Evolutionary conservation across 2,888 invertebrate genomes (phyloP), one percentile per base, ranked within the genome.

Genomic region (Agrenia bidenticulata): DNA sequence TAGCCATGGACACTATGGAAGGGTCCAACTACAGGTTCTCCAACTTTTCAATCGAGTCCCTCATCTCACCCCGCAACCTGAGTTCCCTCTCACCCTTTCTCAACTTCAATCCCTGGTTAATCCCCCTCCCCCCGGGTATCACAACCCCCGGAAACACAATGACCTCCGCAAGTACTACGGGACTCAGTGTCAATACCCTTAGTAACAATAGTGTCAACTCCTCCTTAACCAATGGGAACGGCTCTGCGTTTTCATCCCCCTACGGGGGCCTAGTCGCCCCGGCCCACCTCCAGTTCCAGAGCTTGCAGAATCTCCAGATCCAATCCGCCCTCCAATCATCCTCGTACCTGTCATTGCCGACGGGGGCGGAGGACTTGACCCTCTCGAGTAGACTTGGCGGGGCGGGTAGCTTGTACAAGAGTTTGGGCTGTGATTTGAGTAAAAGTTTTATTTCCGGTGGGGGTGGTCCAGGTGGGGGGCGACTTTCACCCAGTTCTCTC

Each of bases 1-100:
- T 7, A 42, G 61, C 60, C 37, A 66, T 66, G 65, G 61, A 58
- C 54, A 61, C 56, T 62, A 67, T 70, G 70, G 70, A 70, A 39
- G 61, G 69, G 42, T 62, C 71, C 26, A 56, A n/a, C 15, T 45
- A 55, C 7, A 67, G 63, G 24, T 76, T 76, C 64, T 76, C 75
- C n/a, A 76, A 76, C 66, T 76, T 76, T 57, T 76, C 75, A 45
- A 76, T 76, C 37, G 75, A 76, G 42, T 67, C 75, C 15, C 68
- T 76, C 53, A 76, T 76, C 37, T 74, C 73, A n/a, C 73, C 73
- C 5, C 56, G 72, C 49, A 72, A 71, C 63, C 55, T 69, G n/a
- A 72, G 19, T 19, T 45, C 45, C 9, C 45, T 45, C n/a, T 45
- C 45, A 15, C 45, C 45, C 15, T 73, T 75, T 17, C 66, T 73